Percentiles rank a stretch among this genome's conserved stretches.
phyloP scores from a whole-genome alignment of 2,797 vertebrate genomes.

The Diglossa cyanea region DNA sequence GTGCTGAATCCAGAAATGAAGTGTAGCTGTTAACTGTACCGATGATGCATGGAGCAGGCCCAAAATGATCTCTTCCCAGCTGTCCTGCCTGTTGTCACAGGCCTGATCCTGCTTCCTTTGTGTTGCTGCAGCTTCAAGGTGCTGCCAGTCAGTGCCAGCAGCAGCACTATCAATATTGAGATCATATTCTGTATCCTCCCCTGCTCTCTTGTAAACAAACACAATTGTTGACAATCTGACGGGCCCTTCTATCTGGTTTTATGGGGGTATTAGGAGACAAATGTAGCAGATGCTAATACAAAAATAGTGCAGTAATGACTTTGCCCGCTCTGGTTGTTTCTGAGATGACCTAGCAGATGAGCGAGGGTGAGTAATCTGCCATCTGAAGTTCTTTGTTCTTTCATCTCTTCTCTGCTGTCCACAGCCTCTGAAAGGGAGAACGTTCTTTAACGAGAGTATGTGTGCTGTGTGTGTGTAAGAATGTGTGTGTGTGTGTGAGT shows the following conservation, averaged over 20 bases:
- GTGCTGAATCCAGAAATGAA: neutral
- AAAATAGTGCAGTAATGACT: conserved; percentile 14
- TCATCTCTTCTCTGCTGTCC: neutral
- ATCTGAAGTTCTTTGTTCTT: conserved; percentile 37
- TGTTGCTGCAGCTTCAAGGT: neutral
- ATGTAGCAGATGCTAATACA: conserved; percentile 8
- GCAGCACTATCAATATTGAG: neutral
- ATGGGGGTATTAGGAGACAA: conserved; percentile 6
- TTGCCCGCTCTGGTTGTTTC: conserved; percentile 26
- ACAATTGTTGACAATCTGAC: neutral
- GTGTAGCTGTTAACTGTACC: neutral
- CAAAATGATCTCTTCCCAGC: neutral
- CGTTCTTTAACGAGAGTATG: neutral
- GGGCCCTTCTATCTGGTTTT: neutral
- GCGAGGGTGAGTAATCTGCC: conserved; percentile 1
- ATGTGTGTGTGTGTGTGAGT: neutral
- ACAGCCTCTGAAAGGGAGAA: neutral
- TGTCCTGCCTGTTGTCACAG: neutral
- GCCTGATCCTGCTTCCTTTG: neutral
- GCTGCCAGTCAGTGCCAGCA: neutral
- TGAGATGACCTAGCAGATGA: neutral
- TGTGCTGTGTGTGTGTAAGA: neutral
- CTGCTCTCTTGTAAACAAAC: neutral
- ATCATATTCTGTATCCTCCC: neutral
- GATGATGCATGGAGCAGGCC: neutral